Conservation (phyloP, 2,113 vertebrate species). For the Crocuta crocuta region DNA sequence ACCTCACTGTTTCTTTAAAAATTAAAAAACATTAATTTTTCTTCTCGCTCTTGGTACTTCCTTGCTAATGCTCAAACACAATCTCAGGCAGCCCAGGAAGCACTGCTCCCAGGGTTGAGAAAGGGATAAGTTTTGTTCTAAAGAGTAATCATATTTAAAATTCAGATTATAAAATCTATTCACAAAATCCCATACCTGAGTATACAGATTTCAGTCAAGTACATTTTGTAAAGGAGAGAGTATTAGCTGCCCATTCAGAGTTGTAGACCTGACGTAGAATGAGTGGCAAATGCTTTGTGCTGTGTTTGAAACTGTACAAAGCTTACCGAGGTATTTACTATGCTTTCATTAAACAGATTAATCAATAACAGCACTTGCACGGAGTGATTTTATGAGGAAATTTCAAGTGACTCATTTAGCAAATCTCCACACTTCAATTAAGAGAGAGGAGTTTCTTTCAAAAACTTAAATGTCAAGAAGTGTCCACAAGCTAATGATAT, state of each 20-base stretch:
- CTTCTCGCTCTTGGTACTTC: neutral
- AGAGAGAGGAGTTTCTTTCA: neutral
- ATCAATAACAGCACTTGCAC: neutral
- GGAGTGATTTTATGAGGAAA: neutral
- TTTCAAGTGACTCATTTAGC: slow-evolving; percentile 10
- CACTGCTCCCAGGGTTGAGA: neutral
- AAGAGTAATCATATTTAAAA: neutral
- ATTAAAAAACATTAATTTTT: neutral
- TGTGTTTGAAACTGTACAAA: neutral
- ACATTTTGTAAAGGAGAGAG: neutral
- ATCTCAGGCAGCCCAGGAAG: neutral
- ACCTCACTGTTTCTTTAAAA: neutral
- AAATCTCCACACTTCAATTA: slow-evolving; percentile 25
- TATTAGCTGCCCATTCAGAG: neutral
- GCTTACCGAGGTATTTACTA: neutral
- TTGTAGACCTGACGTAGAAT: neutral
- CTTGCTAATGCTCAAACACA: neutral
- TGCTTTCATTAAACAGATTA: neutral
- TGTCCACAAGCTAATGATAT: neutral
- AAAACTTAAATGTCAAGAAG: neutral
- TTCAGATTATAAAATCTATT: neutral
- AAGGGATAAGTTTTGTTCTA: neutral
- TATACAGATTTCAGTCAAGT: neutral
- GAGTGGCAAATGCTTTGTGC: neutral
- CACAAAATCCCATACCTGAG: neutral